Evolutionary conservation across 2,113 vertebrate species (phyloP).

Genomic region (Perca flavescens): DNA sequence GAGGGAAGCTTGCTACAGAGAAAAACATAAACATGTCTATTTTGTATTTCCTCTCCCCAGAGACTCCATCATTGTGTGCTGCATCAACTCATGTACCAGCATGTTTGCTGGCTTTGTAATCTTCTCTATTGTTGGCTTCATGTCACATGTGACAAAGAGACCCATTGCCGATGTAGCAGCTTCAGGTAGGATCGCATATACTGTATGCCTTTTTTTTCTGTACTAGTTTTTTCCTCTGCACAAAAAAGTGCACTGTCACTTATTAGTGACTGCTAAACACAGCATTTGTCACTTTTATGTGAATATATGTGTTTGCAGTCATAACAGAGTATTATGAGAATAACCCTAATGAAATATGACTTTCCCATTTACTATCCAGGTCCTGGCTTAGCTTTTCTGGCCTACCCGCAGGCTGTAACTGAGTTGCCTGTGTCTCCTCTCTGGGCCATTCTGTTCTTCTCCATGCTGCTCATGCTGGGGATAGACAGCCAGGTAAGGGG

Average conservation of each 20-base stretch:
- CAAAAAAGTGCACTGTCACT: conserved; percentile 32
- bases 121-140: conserved; percentile 99
- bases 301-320: neutral
- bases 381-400: conserved; percentile 96
- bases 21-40: conserved; percentile 21
- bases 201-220: conserved; percentile 8
- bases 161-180: conserved; percentile 95
- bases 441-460: conserved; percentile 99
- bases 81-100: conserved; percentile 98
- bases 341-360: conserved; percentile 38
- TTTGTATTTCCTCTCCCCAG: conserved; percentile 82
- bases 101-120: conserved; percentile 99
- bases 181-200: conserved; percentile 87
- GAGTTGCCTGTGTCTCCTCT: conserved; percentile 95
- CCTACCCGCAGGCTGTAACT: conserved; percentile 97
- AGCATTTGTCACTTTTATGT: conserved; percentile 11
- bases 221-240: conserved; percentile 14
- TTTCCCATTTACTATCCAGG: conserved; percentile 81
- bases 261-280: conserved; percentile 13
- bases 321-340: conserved; percentile 8
- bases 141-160: conserved; percentile 96
- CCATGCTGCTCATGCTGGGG: conserved; percentile 98
- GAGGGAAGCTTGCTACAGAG: conserved; percentile 12
- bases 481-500: conserved; percentile 97
- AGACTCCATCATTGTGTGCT: conserved; percentile 98